phyloP scores from a whole-genome alignment of 2,888 invertebrate species.

The Diaperis boleti region DNA sequence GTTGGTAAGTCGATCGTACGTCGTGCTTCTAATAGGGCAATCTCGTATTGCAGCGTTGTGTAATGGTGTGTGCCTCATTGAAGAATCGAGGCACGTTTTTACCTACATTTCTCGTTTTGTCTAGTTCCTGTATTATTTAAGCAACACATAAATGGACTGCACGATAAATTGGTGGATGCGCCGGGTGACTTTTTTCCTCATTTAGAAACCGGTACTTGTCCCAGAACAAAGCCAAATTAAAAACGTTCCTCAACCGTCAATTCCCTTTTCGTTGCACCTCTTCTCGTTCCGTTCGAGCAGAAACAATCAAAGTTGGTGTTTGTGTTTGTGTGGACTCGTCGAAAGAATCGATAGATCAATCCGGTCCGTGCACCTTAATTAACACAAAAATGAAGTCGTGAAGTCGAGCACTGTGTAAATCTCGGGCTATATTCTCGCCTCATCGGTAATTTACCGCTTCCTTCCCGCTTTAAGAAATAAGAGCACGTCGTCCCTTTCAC shows the following conservation, averaged over 20 bases:
- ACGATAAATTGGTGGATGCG: no score
- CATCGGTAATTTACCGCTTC: slow-evolving; percentile 61
- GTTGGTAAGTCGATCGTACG: slow-evolving; percentile 8
- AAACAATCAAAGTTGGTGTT: slow-evolving; percentile 31
- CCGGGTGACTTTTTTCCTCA: no score
- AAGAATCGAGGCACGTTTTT: no score
- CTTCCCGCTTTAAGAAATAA: slow-evolving; percentile 59
- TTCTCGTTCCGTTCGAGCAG: slow-evolving; percentile 13
- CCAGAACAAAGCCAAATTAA: no score
- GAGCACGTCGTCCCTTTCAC: slow-evolving; percentile 61
- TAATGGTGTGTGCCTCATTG: no score
- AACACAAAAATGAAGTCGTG: slow-evolving; percentile 47
- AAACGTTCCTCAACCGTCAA: no score
- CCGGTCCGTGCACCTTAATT: slow-evolving; percentile 41
- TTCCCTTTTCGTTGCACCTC: no score
- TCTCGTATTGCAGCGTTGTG: slow-evolving; percentile 13
- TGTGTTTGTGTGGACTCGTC: slow-evolving; percentile 27
- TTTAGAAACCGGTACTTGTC: no score
- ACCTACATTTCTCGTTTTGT: no score
- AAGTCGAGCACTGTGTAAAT: slow-evolving; percentile 59
- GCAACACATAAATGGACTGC: no score
- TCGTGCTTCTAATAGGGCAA: slow-evolving; percentile 19
- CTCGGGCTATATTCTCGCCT: slow-evolving; percentile 59
- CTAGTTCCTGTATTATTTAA: no score
- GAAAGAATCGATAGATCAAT: slow-evolving; percentile 41